phyloP scores from a whole-genome alignment of 1,140 invertebrate species.

The Ericerus pela region DNA sequence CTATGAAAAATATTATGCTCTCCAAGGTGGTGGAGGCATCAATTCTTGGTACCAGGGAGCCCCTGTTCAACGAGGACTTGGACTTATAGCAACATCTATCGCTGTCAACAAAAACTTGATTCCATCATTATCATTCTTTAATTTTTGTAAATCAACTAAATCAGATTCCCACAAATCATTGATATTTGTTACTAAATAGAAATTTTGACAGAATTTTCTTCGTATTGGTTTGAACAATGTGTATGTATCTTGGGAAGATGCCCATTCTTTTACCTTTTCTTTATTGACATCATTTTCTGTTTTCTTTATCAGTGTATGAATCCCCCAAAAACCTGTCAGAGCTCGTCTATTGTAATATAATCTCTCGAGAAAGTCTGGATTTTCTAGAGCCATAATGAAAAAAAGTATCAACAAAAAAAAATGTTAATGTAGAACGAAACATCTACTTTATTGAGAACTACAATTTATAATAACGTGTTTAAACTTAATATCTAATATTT shows the following conservation, averaged over 20 bases:
- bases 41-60: no score
- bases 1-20: no score
- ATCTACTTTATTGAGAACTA: no score
- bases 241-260: constrained; percentile 21
- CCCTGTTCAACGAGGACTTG: no score
- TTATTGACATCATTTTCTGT: background rate
- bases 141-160: constrained; percentile 25
- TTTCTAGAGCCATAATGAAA: no score
- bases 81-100: constrained; percentile 31
- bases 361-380: background rate
- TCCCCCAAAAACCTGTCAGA: background rate
- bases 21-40: no score
- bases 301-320: background rate
- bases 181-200: constrained; percentile 21
- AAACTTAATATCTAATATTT: no score
- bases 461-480: no score
- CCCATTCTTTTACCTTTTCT: constrained; percentile 20
- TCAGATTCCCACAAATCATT: constrained; percentile 32
- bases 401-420: no score
- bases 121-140: constrained; percentile 26
- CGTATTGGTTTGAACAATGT: constrained; percentile 21
- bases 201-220: constrained; percentile 22
- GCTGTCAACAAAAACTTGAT: constrained; percentile 28
- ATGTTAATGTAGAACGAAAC: no score
- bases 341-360: background rate